phyloP scores from a whole-genome alignment of 1,140 invertebrate genomes.

The Leptinotarsa lineolata region DNA sequence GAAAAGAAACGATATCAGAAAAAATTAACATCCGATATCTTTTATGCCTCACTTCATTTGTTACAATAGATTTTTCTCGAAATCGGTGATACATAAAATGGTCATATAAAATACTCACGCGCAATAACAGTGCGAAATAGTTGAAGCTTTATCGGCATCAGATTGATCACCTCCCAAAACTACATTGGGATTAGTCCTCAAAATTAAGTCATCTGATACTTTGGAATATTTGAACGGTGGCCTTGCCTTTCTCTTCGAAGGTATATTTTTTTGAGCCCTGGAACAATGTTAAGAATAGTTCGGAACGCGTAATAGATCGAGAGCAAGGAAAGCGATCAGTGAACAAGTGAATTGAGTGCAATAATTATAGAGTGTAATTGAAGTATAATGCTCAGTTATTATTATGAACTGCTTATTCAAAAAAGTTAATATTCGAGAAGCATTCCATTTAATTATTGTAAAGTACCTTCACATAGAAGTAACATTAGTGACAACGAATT shows the following conservation, averaged over 20 bases:
- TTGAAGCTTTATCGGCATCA: conserved; percentile 9
- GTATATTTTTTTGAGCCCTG: conserved; percentile 33
- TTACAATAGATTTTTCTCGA: too few species aligned
- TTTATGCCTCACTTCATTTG: neutral
- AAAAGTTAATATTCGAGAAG: too few species aligned
- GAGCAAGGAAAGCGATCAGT: too few species aligned
- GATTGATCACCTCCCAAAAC: conserved; percentile 29
- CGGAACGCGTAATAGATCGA: too few species aligned
- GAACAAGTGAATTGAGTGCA: too few species aligned
- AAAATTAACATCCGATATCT: conserved; percentile 3
- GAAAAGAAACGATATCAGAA: neutral
- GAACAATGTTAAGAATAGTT: neutral
- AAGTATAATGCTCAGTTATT: too few species aligned
- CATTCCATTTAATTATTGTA: too few species aligned
- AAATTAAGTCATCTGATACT: conserved; percentile 45
- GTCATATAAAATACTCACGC: conserved; percentile 2
- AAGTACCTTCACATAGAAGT: too few species aligned
- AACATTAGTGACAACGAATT: too few species aligned
- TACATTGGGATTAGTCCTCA: conserved; percentile 35
- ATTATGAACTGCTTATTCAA: too few species aligned
- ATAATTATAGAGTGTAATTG: too few species aligned
- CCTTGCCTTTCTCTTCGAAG: conserved; percentile 26
- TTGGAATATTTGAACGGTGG: conserved; percentile 47
- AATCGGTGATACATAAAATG: too few species aligned
- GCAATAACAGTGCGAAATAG: neutral